Percentiles rank a stretch among this genome's conserved stretches.
Conservation (phyloP, 64 coral and sea anemone genomes). For the Pocillopora verrucosa region DNA sequence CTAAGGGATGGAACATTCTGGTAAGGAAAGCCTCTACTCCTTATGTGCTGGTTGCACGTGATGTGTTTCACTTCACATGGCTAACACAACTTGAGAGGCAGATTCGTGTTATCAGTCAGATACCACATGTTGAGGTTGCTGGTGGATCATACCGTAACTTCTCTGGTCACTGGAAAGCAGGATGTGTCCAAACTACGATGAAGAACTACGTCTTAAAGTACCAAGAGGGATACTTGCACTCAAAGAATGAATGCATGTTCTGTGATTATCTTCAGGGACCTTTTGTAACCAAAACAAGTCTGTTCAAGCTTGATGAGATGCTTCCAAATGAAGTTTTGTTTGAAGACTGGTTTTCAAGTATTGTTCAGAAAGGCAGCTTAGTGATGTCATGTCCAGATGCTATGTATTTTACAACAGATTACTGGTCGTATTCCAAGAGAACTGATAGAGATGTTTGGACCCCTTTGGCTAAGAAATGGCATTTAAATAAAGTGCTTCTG, state of each 20-base stretch:
- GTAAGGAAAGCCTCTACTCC: constrained; percentile 27
- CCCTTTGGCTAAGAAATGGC: constrained; percentile 53
- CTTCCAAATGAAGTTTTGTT: constrained; percentile 52
- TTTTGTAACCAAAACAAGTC: constrained; percentile 24
- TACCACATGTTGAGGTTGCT: not conserved
- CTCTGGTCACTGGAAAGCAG: constrained; percentile 42
- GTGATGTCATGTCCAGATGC: constrained; percentile 56
- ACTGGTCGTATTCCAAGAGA: not conserved
- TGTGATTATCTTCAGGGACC: constrained; percentile 53
- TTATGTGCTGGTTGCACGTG: constrained; percentile 51
- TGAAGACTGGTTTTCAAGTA: constrained; percentile 59
- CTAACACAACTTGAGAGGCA: constrained; percentile 1
- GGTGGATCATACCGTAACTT: constrained; percentile 36
- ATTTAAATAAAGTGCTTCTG: constrained; percentile 39
- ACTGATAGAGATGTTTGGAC: constrained; percentile 29
- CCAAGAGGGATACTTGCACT: constrained; percentile 56
- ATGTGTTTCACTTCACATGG: not conserved
- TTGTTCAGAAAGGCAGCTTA: not conserved
- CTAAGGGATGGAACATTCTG: constrained; percentile 28
- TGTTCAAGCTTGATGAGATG: constrained; percentile 33
- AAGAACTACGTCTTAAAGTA: constrained; percentile 47
- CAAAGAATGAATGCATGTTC: constrained; percentile 53
- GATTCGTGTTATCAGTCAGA: constrained; percentile 45
- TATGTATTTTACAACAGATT: constrained; percentile 61
- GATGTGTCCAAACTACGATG: constrained; percentile 29